phyloP scores from a whole-genome alignment of 2,113 vertebrate genomes.

The Beaufortia kweichowensis region DNA sequence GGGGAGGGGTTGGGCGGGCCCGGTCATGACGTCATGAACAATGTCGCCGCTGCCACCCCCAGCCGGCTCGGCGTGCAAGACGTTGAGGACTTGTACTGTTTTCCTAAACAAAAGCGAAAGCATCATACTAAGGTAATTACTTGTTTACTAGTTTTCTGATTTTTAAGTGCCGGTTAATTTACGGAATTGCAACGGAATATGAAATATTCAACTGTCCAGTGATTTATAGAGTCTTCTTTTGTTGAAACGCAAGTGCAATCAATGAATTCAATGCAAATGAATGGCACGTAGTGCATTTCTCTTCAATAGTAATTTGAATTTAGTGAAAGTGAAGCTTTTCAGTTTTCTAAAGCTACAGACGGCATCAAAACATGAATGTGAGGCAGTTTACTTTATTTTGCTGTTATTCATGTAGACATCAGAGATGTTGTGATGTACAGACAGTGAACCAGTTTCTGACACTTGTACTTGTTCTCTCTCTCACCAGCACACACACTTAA shows the following conservation, averaged over 20 bases:
- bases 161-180: neutral
- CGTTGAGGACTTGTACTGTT: neutral
- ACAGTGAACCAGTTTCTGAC: constrained; percentile 23
- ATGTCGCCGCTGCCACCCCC: neutral
- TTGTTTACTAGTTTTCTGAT: neutral
- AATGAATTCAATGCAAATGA: neutral
- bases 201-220: neutral
- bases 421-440: neutral
- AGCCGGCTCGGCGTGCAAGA: neutral
- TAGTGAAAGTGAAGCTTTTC: too few relatives aligned
- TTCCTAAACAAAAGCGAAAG: neutral
- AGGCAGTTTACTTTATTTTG: neutral
- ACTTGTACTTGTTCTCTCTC: neutral
- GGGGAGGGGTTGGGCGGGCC: neutral
- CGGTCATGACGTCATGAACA: constrained; percentile 15
- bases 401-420: neutral
- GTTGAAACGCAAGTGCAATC: neutral
- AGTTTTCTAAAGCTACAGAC: too few relatives aligned
- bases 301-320: neutral
- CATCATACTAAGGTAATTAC: neutral
- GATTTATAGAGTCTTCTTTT: neutral
- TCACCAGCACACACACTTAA: neutral
- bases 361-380: neutral
- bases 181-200: neutral
- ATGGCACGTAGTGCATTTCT: neutral